Evolutionary conservation across 2,797 vertebrate genomes (phyloP).

Genomic region (Xiphorhynchus erythropygius): DNA sequence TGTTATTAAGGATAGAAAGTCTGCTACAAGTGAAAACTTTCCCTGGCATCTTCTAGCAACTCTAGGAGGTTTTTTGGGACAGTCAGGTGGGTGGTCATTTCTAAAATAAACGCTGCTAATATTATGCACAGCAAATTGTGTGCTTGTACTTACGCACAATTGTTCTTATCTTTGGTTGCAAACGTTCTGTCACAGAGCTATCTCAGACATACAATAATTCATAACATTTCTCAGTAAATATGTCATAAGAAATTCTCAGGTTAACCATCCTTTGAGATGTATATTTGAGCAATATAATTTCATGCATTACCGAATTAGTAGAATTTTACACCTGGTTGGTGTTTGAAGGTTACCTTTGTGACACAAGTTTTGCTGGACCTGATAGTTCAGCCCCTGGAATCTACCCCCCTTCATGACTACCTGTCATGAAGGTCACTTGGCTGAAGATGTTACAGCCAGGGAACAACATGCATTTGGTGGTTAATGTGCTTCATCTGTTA

Average conservation of each 20-base stretch:
- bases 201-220: not conserved
- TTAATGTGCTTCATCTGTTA: not conserved
- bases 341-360: not conserved
- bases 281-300: not conserved
- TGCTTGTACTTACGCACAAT: not conserved
- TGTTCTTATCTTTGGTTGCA: not conserved
- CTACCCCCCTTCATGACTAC: not conserved
- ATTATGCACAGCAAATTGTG: not conserved
- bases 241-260: not conserved
- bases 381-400: not conserved
- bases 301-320: not conserved
- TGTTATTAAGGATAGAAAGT: slow-evolving; percentile 30
- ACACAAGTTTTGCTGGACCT: not conserved
- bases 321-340: not conserved
- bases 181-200: not conserved
- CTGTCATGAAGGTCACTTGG: not conserved
- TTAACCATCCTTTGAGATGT: not conserved
- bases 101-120: not conserved
- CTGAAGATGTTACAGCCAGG: not conserved
- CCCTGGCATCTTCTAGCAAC: not conserved
- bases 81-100: not conserved
- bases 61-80: not conserved
- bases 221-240: not conserved
- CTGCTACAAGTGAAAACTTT: slow-evolving; percentile 36
- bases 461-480: not conserved